Evolutionary conservation across 1,140 invertebrate species (phyloP).

Genomic region (Penaeus japonicus): DNA sequence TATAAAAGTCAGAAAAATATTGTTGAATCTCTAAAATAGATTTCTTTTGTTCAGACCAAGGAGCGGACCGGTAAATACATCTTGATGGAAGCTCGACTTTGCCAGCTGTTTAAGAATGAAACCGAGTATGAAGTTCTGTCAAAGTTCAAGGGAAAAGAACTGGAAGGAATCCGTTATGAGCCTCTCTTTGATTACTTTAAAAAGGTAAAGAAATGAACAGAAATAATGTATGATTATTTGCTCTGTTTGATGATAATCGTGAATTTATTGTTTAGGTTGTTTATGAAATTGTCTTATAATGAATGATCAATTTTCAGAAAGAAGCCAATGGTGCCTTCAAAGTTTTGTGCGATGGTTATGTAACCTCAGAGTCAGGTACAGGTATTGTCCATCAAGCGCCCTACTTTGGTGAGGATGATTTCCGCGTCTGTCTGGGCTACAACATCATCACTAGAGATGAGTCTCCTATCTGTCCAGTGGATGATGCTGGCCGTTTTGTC

Average conservation of each 20-base stretch:
- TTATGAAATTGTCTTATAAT: slow-evolving; percentile 33
- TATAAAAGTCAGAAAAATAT: neutral
- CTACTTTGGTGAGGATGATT: slow-evolving; percentile 99
- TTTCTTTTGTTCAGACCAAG: slow-evolving; percentile 68
- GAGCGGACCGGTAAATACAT: slow-evolving; percentile 79
- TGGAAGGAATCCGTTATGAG: slow-evolving; percentile 86
- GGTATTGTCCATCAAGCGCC: slow-evolving; percentile 97
- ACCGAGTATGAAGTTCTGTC: slow-evolving; percentile 77
- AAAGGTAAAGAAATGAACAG: slow-evolving; percentile 61
- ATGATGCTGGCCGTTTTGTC: slow-evolving; percentile 87
- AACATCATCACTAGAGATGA: slow-evolving; percentile 86
- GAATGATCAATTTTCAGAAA: slow-evolving; percentile 61
- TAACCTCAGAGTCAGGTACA: slow-evolving; percentile 96
- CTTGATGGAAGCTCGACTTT: slow-evolving; percentile 86
- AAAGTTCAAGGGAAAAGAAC: slow-evolving; percentile 81
- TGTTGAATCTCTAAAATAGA: neutral
- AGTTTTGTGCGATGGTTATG: slow-evolving; percentile 89
- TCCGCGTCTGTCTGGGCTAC: slow-evolving; percentile 81
- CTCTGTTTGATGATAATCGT: neutral
- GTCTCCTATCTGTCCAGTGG: slow-evolving; percentile 92
- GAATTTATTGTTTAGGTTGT: neutral
- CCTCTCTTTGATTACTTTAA: slow-evolving; percentile 93
- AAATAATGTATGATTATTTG: neutral
- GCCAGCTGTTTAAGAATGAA: slow-evolving; percentile 81
- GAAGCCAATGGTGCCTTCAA: slow-evolving; percentile 79